Evolutionary conservation across 2,113 vertebrate genomes (phyloP).

Genomic region (Athene cunicularia): DNA sequence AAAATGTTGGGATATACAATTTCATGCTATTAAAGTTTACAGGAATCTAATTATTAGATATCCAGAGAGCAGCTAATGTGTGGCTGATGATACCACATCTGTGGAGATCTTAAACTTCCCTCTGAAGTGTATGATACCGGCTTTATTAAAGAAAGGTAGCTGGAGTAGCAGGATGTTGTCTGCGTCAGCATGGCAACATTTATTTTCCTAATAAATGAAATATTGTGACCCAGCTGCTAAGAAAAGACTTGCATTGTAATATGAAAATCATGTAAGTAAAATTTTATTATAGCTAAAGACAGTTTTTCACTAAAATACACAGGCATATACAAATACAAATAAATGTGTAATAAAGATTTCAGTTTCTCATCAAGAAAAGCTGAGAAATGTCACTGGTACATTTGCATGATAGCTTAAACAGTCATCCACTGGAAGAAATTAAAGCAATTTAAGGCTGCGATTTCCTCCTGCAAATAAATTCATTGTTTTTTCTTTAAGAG

Average conservation of each 20-base stretch:
- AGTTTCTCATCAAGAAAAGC: not conserved
- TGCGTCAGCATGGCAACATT: not conserved
- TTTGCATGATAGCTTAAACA: not conserved
- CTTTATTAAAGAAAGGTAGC: not conserved
- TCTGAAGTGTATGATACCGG: not conserved
- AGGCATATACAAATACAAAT: not conserved
- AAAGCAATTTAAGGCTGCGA: not conserved
- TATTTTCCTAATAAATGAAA: not conserved
- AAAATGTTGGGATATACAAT: not conserved
- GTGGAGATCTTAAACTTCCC: not conserved
- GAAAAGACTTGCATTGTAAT: not conserved
- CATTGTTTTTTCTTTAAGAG: not conserved
- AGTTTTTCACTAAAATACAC: not conserved
- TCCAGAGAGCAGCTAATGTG: not conserved
- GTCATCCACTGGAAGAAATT: not conserved
- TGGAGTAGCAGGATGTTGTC: not conserved
- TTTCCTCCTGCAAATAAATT: conserved; percentile 32
- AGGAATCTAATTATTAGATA: not conserved
- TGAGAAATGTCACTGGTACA: not conserved
- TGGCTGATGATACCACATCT: not conserved
- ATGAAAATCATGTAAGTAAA: not conserved
- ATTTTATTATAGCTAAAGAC: not conserved
- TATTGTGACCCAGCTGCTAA: not conserved
- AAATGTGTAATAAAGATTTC: not conserved
- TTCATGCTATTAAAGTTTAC: not conserved